Conservation (phyloP, 2,797 vertebrate species). For the Syncerus caffer region DNA sequence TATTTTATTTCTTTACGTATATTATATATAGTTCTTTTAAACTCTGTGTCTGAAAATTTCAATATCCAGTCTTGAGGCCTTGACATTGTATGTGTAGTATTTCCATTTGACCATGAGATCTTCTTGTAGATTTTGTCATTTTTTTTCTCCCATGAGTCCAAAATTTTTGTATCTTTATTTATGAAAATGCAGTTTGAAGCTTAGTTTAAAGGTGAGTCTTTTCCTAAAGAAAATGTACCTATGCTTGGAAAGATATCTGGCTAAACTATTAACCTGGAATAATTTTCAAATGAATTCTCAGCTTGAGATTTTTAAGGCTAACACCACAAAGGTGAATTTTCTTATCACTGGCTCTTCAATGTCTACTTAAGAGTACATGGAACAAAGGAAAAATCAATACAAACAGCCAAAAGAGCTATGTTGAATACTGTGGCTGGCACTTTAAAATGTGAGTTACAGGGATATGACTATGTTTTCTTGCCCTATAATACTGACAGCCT, state of each 20-base stretch:
- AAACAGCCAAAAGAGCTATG: background rate
- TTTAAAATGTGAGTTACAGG: constrained; percentile 5
- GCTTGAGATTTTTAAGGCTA: background rate
- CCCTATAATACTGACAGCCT: background rate
- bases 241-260: background rate
- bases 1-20: background rate
- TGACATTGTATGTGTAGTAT: background rate
- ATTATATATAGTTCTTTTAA: background rate
- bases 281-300: constrained; percentile 19
- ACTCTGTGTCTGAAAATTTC: background rate
- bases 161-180: background rate
- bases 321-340: background rate
- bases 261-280: background rate
- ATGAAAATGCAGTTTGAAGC: background rate
- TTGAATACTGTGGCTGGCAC: background rate
- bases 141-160: background rate
- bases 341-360: background rate
- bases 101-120: background rate
- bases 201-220: background rate
- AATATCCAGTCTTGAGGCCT: background rate
- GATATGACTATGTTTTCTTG: background rate
- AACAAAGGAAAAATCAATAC: constrained; percentile 23
- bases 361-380: background rate
- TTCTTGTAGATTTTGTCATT: background rate
- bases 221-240: background rate